Evolutionary conservation across 2,888 invertebrate species (phyloP).

Genomic region (Drosophila bunnanda): DNA sequence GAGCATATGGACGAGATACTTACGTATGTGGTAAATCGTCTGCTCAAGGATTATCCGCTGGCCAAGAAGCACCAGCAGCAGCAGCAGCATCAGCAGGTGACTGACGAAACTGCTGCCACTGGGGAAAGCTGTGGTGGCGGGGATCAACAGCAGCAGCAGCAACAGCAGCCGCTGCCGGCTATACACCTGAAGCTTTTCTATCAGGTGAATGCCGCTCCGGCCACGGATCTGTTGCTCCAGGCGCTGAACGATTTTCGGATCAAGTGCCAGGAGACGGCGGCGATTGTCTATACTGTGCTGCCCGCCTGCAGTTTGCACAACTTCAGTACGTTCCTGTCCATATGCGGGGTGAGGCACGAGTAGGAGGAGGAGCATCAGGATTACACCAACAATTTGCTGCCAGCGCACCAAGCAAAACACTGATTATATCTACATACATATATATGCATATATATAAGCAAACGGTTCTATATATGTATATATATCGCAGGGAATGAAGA

Average conservation of each 20-base stretch:
- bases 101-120: conserved; percentile 49
- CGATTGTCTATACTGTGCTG: conserved; percentile 90
- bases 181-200: conserved; percentile 92
- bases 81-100: conserved; percentile 53
- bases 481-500: background rate
- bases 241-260: conserved; percentile 84
- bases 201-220: conserved; percentile 87
- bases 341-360: conserved; percentile 92
- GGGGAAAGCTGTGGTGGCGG: conserved; percentile 34
- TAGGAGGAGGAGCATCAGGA: conserved; percentile 70
- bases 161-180: conserved; percentile 85
- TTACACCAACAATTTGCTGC: conserved; percentile 41
- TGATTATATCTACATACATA: conserved; percentile 11
- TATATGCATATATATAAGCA: too few species aligned
- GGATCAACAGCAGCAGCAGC: conserved; percentile 45
- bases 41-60: conserved; percentile 85
- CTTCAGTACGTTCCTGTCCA: conserved; percentile 92
- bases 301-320: conserved; percentile 93
- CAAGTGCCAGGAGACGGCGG: conserved; percentile 86
- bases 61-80: conserved; percentile 66
- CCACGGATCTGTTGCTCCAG: conserved; percentile 84
- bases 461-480: conserved; percentile 2
- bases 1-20: conserved; percentile 86
- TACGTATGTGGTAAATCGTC: conserved; percentile 86
- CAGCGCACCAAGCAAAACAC: conserved; percentile 33